Conservation (phyloP, 2,797 vertebrate genomes). For the Pristis pectinata region DNA sequence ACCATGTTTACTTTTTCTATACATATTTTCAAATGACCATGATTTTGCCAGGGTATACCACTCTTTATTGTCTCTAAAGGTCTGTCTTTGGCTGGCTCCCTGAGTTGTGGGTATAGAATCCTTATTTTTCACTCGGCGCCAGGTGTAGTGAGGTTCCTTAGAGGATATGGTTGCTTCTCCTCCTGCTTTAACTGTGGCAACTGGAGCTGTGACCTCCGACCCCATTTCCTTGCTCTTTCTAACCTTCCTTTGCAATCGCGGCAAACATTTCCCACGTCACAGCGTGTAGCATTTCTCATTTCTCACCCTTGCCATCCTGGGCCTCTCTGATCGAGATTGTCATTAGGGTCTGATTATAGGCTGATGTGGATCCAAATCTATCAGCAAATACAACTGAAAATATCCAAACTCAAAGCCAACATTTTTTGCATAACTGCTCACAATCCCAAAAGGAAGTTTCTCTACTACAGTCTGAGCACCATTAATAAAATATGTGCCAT, state of each 20-base stretch:
- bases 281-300: not conserved
- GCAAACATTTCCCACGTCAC: no score
- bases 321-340: not conserved
- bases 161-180: no score
- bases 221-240: not conserved
- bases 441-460: not conserved
- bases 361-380: not conserved
- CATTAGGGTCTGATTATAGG: not conserved
- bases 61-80: no score
- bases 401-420: not conserved
- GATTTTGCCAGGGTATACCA: no score
- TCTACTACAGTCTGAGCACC: not conserved
- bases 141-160: no score
- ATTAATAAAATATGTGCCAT: not conserved
- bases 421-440: conserved; percentile 21
- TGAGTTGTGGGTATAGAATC: no score
- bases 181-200: not conserved
- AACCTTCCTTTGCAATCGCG: not conserved
- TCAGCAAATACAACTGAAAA: not conserved
- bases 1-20: no score
- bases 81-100: no score
- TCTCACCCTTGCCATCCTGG: not conserved
- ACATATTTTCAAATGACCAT: no score
- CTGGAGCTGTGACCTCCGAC: not conserved
- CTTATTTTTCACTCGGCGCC: no score